Percentiles rank a stretch among this genome's conserved stretches.
Conservation (phyloP, 2,797 vertebrate genomes). For the Takifugu ocellatus region DNA sequence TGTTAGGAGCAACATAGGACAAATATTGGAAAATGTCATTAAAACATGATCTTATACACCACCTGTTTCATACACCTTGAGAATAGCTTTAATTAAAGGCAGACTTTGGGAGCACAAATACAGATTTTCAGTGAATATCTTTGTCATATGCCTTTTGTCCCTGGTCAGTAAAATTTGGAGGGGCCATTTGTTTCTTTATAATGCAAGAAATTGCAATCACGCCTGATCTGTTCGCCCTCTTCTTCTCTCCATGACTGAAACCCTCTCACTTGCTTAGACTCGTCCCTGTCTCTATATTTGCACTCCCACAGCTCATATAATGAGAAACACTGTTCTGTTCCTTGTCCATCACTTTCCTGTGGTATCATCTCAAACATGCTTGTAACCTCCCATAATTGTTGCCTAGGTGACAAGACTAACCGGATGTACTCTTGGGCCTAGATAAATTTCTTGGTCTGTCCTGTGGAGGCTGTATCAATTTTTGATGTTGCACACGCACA, state of each 20-base stretch:
- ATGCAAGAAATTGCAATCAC: slow-evolving; percentile 45
- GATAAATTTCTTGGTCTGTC: slow-evolving; percentile 70
- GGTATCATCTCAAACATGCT: slow-evolving; percentile 49
- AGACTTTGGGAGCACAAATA: slow-evolving; percentile 28
- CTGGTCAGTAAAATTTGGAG: slow-evolving; percentile 34
- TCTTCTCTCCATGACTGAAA: slow-evolving; percentile 11
- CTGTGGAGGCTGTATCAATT: slow-evolving; percentile 69
- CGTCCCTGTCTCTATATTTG: slow-evolving; percentile 21
- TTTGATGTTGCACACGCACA: slow-evolving; percentile 70
- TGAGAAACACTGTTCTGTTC: slow-evolving; percentile 39
- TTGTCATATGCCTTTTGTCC: slow-evolving; percentile 20
- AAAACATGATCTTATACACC: slow-evolving; percentile 25
- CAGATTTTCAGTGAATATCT: slow-evolving; percentile 32
- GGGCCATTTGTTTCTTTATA: slow-evolving; percentile 54
- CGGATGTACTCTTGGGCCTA: slow-evolving; percentile 68
- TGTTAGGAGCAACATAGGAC: slow-evolving; percentile 62
- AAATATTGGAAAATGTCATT: slow-evolving; percentile 65
- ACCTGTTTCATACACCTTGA: slow-evolving; percentile 45
- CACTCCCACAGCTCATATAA: slow-evolving; percentile 37
- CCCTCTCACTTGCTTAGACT: slow-evolving; percentile 16
- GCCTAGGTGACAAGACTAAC: slow-evolving; percentile 59
- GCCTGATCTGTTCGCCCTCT: slow-evolving; percentile 30
- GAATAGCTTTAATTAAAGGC: slow-evolving; percentile 47
- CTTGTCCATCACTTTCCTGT: slow-evolving; percentile 41
- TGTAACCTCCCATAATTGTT: slow-evolving; percentile 58